These are phyloP conservation scores for Aegotheles bennettii DNA, from an alignment of 2,113 vertebrate species.

Conservation along the genomic window DNA sequence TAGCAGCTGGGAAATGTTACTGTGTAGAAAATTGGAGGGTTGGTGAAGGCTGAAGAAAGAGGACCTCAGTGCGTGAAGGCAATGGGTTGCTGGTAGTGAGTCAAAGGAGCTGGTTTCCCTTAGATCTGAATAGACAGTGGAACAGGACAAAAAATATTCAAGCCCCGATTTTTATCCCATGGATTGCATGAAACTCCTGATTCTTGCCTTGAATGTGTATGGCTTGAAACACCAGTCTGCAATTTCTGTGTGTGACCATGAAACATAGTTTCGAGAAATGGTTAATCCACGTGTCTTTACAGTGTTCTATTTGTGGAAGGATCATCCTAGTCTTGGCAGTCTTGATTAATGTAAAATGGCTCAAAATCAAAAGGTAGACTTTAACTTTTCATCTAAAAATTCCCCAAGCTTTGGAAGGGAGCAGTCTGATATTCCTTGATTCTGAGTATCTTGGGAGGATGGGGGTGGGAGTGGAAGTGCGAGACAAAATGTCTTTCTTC, in stretches of 20 bases:
- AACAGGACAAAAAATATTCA: background rate
- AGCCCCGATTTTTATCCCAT: background rate
- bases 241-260: background rate
- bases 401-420: background rate
- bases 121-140: background rate
- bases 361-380: background rate
- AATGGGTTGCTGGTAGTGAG: background rate
- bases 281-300: background rate
- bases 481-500: background rate
- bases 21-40: background rate
- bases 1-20: background rate
- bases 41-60: background rate
- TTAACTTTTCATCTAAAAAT: background rate
- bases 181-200: accelerated
- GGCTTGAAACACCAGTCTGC: background rate
- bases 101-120: background rate
- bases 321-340: background rate
- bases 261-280: background rate
- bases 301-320: background rate
- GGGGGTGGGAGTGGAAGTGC: background rate
- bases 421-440: background rate
- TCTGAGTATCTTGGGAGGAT: background rate
- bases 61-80: background rate
- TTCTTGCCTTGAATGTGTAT: background rate
- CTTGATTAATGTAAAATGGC: background rate